phyloP scores from a whole-genome alignment of 2,113 vertebrate genomes.

The Acanthochromis polyacanthus region DNA sequence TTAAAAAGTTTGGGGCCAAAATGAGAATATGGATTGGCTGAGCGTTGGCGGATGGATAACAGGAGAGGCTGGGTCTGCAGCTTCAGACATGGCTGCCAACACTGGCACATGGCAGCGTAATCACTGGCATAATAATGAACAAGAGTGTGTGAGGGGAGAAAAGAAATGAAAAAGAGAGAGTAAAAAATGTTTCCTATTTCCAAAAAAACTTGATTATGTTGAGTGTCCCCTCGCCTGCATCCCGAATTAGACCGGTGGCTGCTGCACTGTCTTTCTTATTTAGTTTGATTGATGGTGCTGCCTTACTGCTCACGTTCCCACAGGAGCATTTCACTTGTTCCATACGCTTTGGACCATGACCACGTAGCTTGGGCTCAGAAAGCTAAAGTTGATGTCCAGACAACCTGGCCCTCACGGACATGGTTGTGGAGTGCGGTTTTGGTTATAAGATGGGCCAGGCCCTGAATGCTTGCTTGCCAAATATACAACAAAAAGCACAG shows the following conservation, averaged over 20 bases:
- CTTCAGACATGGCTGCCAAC: not conserved
- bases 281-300: slow-evolving; percentile 67
- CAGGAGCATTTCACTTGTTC: slow-evolving; percentile 44
- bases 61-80: not conserved
- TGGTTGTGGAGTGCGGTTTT: not conserved
- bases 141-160: not conserved
- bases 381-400: slow-evolving; percentile 48
- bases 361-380: slow-evolving; percentile 30
- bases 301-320: slow-evolving; percentile 48
- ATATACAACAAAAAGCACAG: not conserved
- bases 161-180: not conserved
- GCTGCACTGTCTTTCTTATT: slow-evolving; percentile 43
- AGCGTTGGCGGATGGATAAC: slow-evolving; percentile 32
- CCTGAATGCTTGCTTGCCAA: slow-evolving; percentile 11
- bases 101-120: not conserved
- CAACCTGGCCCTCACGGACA: slow-evolving; percentile 25
- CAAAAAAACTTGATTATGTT: slow-evolving; percentile 6
- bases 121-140: slow-evolving; percentile 2
- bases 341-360: slow-evolving; percentile 41
- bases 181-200: not conserved
- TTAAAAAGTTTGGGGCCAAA: slow-evolving; percentile 4
- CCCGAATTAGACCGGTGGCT: slow-evolving; percentile 32
- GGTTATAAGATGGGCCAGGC: slow-evolving; percentile 11
- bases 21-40: slow-evolving; percentile 27
- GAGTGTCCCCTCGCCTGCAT: slow-evolving; percentile 32